These are phyloP conservation scores for Furcula furcula DNA, from an alignment of 2,888 invertebrate species.

Conservation along the genomic window DNA sequence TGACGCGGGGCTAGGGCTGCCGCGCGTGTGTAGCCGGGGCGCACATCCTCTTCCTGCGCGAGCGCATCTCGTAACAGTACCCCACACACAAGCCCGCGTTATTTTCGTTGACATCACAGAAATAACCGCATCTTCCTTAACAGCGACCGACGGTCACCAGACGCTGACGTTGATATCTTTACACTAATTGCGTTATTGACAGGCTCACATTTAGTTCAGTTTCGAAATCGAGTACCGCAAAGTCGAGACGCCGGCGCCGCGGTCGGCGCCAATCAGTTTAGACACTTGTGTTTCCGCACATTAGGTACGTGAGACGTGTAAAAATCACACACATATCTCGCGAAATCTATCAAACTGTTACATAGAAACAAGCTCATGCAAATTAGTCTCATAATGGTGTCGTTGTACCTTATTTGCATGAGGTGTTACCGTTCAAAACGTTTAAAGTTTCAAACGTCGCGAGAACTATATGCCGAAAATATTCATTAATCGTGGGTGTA, in stretches of 20 bases:
- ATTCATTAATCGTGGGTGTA: conserved; percentile 9
- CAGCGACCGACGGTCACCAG: conserved; percentile 59
- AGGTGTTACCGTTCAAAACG: conserved; percentile 41
- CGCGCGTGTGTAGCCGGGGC: conserved; percentile 34
- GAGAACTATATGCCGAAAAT: conserved; percentile 19
- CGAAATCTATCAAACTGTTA: conserved; percentile 8
- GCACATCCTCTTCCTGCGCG: conserved; percentile 73
- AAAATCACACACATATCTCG: conserved; percentile 13
- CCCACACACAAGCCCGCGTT: conserved; percentile 55
- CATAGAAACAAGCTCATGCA: conserved; percentile 38
- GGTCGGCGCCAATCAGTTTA: conserved; percentile 21
- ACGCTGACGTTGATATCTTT: conserved; percentile 75
- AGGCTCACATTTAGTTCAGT: conserved; percentile 59
- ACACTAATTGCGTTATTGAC: conserved; percentile 80
- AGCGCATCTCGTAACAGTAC: conserved; percentile 69
- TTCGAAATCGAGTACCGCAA: conserved; percentile 43
- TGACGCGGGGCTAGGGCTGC: conserved; percentile 30
- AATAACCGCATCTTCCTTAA: conserved; percentile 75
- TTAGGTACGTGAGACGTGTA: conserved; percentile 9
- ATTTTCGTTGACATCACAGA: conserved; percentile 79
- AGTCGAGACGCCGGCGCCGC: conserved; percentile 9
- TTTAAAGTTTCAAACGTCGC: conserved; percentile 19
- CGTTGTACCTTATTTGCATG: conserved; percentile 51
- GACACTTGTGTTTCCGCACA: conserved; percentile 17
- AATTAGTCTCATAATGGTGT: conserved; percentile 43